Evolutionary conservation across 2,113 vertebrate species (phyloP), one percentile per base, ranked within the genome.

Genomic region (Myxocyprinus asiaticus): DNA sequence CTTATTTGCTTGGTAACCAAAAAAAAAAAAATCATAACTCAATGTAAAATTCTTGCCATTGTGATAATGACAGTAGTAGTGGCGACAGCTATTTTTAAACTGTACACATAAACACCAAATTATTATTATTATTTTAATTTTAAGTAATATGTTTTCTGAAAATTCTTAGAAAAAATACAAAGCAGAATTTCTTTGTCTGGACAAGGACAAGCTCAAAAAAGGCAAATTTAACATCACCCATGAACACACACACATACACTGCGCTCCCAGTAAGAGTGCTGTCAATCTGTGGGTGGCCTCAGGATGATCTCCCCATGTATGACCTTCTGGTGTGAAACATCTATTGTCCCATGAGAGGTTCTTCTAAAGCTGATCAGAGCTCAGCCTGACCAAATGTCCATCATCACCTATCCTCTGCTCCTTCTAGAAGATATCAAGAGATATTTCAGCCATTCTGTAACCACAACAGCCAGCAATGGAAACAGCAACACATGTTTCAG

Each of bases 321-420:
- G 82, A 81, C 83, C 83, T 81, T 79, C 83, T 70, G 65, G 82
- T 68, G 65, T 63, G 73, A 50, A 76, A 77, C 73, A 67, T 47
- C 69, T 45, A 22, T 77, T 87, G 65, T 74, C 76, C 86, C 86
- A 80, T 76, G 71, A 85, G 72, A 88, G 78, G 67, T 77, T 79
- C 86, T 84, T 86, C 90, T 87, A 85, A 69, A 83, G 84, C 89
- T 88, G 83, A 90, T 90, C 63, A 86, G 83, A 77, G 65, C 83
- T 85, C 77, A 77, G 84, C 77, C 12, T 43, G 61, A 73, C 67
- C 68, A 82, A 72, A 77, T 78, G 76, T 15, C 68, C 55, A 67
- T 66, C 58, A 62, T 66, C 72, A 43, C 45, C 59, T 61, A 50
- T 67, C 50, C 14, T 76, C 33, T 14, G 17, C 33, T 61, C 56